A percentile compares a stretch with the other conserved stretches of the same genome.
These are phyloP conservation scores for Drosophila erecta DNA, from an alignment of 1,140 invertebrate species.

Conservation along the genomic window DNA sequence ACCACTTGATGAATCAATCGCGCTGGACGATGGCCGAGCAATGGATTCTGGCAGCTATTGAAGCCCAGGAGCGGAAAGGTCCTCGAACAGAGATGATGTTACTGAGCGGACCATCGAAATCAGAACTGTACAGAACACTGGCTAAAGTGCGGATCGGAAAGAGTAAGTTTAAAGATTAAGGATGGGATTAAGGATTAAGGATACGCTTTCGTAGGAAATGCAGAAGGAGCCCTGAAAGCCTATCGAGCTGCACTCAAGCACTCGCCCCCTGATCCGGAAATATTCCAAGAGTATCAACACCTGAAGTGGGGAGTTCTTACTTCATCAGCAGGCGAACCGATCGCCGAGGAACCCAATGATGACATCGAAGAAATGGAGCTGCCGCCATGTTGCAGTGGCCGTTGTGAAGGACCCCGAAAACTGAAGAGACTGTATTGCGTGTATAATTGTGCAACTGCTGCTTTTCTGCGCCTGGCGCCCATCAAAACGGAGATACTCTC, in stretches of 20 bases:
- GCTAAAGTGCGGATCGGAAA: background rate
- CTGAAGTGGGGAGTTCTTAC: background rate
- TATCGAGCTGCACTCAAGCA: background rate
- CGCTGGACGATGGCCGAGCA: background rate
- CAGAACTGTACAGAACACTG: background rate
- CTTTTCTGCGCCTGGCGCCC: conserved; percentile 24
- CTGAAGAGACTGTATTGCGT: conserved; percentile 13
- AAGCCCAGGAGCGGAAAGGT: background rate
- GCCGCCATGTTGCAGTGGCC: conserved; percentile 22
- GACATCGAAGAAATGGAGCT: background rate
- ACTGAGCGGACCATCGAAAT: background rate
- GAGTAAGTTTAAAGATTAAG: background rate
- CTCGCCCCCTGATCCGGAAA: conserved; percentile 2
- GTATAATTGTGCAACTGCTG: conserved; percentile 12
- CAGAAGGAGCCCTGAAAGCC: background rate
- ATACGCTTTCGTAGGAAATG: background rate
- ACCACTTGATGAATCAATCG: background rate
- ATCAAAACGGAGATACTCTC: conserved; percentile 40
- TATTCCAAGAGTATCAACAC: background rate
- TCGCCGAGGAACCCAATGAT: background rate
- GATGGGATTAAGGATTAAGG: no score
- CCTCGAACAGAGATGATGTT: background rate
- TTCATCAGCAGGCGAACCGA: background rate
- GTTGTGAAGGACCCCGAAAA: background rate
- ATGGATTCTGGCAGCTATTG: background rate